A percentile compares a stretch with the other conserved stretches of the same genome.
Conservation (phyloP, 2,888 invertebrate genomes). For the Punctoribates punctum region DNA sequence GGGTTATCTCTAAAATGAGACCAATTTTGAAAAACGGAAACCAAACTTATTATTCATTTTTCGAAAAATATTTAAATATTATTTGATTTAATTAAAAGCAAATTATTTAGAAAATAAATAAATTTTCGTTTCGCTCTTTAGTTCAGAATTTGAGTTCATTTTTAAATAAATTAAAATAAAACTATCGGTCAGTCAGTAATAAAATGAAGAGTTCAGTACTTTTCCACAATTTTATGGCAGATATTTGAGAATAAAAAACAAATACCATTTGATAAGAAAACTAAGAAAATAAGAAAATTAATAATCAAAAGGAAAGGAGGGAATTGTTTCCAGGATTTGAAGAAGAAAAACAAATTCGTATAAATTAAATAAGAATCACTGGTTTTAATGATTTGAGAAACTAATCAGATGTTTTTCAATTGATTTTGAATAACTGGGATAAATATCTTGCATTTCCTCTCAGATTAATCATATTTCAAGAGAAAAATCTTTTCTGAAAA, state of each 20-base stretch:
- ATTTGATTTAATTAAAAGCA: background rate
- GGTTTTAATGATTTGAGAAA: background rate
- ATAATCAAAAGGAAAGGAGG: background rate
- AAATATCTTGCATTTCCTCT: background rate
- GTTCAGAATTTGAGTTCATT: too few relatives aligned
- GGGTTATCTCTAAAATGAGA: background rate
- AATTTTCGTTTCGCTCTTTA: too few relatives aligned
- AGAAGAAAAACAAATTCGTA: background rate
- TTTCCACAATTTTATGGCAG: too few relatives aligned
- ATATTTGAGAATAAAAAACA: too few relatives aligned
- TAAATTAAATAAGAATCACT: background rate
- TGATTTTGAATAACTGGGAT: background rate
- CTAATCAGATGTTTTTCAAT: background rate
- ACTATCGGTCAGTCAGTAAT: too few relatives aligned
- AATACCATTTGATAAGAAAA: too few relatives aligned
- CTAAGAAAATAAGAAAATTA: too few relatives aligned
- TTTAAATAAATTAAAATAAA: too few relatives aligned
- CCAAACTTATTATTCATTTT: background rate
- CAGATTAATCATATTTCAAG: background rate
- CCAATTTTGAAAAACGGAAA: background rate
- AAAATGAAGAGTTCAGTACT: too few relatives aligned
- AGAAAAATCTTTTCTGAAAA: background rate
- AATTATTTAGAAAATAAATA: too few relatives aligned
- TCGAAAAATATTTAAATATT: background rate
- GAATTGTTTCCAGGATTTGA: background rate